Evolutionary conservation across 2,888 invertebrate genomes (phyloP).

Genomic region (Rhyacophila evoluta): DNA sequence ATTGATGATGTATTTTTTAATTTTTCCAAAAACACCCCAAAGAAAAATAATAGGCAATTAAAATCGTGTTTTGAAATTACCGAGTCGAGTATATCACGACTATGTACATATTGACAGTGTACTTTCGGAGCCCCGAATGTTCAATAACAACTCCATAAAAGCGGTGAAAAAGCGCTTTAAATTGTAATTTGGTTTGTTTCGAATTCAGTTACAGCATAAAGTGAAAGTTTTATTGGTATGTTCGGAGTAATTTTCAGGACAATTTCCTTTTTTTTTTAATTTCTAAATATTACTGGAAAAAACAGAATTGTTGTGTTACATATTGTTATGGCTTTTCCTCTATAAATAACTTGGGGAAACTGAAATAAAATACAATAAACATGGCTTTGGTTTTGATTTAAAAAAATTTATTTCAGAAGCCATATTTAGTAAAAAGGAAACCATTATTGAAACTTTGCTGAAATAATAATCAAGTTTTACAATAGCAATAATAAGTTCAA

Average conservation of each 20-base stretch:
- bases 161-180: background rate
- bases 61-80: background rate
- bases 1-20: too few species aligned
- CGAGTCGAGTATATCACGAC: background rate
- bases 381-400: too few species aligned
- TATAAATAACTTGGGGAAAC: too few species aligned
- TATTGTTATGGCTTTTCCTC: too few species aligned
- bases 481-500: too few species aligned
- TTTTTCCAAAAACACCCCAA: background rate
- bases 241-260: background rate
- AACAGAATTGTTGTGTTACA: too few species aligned
- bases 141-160: background rate
- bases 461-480: too few species aligned
- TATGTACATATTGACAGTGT: background rate
- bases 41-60: conserved; percentile 8
- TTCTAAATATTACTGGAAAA: too few species aligned
- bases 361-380: too few species aligned
- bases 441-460: too few species aligned
- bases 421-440: too few species aligned
- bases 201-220: background rate
- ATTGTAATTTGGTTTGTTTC: background rate
- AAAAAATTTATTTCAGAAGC: too few species aligned
- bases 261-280: background rate
- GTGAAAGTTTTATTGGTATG: background rate
- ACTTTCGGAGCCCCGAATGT: background rate